Evolutionary conservation across 1,140 invertebrate genomes (phyloP), one percentile per base, ranked within the genome.

Genomic region (Lordiphosa collinella): DNA sequence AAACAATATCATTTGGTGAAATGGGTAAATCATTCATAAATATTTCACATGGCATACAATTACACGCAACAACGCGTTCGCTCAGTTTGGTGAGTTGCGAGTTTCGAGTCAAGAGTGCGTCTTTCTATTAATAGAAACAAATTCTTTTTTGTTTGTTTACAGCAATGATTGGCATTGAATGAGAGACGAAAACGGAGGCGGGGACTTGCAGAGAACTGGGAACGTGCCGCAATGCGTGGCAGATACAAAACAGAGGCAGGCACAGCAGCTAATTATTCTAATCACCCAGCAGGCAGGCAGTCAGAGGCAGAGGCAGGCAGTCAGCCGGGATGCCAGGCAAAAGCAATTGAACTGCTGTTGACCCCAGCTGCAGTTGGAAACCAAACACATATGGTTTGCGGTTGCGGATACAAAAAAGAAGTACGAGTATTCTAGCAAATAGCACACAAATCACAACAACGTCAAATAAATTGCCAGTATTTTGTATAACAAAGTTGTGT

Each of bases 311-410:
- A 6, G 35, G 14, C 32, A 47, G 29, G 14, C 29, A 38, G 47
- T 38, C 31, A 44, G 12, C 31, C 34, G 41, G 43, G 43, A 32
- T 9, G 47, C 18, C 56, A 38, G 41, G 29, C 55, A 31, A 43
- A 34, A 55, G 74, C 75, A 74, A 74, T 80, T 78, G 74, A 78
- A 76, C 73, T 76, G 71, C 71, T 74, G 72, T 75, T 75, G 71
- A 75, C 66, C 64, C 62, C 67, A 69, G 50, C 52, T 72, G 67
- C 32, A 32, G 37, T 14, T 29, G 37, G 11, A 63, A 44, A 56
- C 37, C 38, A 34, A 61, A 64, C 61, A 29, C 60, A 64, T 64
- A 55, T 64, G 61, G 49, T 47, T 25, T 22, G 60, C 34, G 49
- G 58, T 61, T 48, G 58, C 10, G 11, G 43, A 22, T 29, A 47